phyloP scores from a whole-genome alignment of 2,113 vertebrate species.

The Aptenodytes forsteri region DNA sequence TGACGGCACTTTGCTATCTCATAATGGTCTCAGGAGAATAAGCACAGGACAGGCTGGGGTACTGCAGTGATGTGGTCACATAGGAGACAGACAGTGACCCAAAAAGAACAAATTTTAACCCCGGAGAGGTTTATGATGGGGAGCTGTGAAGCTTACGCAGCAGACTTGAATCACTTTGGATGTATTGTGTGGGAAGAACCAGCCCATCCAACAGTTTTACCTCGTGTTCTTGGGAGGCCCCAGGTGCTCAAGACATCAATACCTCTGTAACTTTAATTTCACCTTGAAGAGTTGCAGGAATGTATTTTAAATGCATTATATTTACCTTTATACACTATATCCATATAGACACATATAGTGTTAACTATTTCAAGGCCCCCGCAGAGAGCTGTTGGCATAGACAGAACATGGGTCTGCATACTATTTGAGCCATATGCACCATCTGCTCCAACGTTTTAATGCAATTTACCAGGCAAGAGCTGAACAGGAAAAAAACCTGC shows the following conservation, averaged over 20 bases:
- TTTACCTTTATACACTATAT: neutral
- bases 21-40: neutral
- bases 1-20: accelerated
- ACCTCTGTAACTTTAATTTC: neutral
- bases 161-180: neutral
- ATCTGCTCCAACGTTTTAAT: slow-evolving; percentile 63
- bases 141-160: neutral
- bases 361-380: slow-evolving; percentile 57
- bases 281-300: slow-evolving; percentile 1
- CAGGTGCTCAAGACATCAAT: neutral
- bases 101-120: neutral
- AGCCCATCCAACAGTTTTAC: neutral
- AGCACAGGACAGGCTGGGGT: neutral
- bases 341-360: neutral
- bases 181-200: neutral
- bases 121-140: neutral
- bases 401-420: slow-evolving; percentile 32
- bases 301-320: slow-evolving; percentile 17
- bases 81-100: neutral
- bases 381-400: slow-evolving; percentile 18
- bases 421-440: slow-evolving; percentile 27
- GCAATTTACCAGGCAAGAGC: slow-evolving; percentile 36
- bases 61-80: neutral
- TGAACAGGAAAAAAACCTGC: neutral
- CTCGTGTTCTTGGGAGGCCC: neutral